Base-by-base conservation (phyloP, 2,113 vertebrate species). In the Protobothrops mucrosquamatus region DNA sequence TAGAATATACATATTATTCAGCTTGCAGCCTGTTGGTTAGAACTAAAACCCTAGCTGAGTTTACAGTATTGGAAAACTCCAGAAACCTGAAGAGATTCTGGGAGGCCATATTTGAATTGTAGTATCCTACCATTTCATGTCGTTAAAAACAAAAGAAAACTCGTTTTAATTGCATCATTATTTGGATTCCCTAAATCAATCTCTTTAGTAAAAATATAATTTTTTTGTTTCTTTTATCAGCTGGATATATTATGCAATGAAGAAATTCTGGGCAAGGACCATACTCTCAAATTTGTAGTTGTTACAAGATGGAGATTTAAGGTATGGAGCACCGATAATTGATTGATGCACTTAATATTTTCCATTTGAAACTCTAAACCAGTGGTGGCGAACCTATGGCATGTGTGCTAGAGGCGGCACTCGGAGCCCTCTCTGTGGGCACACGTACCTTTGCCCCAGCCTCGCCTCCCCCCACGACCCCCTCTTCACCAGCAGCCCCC, bases 211-310 rank as follows among this genome's bases (percentile, higher is more conserved):
- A 94, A 92, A 89, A 88, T 0, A 91, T 57, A 55, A 93, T 52
- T 93, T 48, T 69, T 3, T 0, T 94, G 39, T 95, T 51, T 94
- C 94, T 10, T 96, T 96, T 94, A 46, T 90, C 97, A 99, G 99
- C 98, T 99, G 98, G 99, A 99, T 96, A 99, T 99, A 97, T 98
- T 99, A 98, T 99, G 99, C 99, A 99, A 99, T 85, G 99, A 99
- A 97, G 99, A 99, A 96, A 99, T 99, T 96, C 97, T 99, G 96
- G 99, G 99, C 95, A 99, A 99, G 97, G 99, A 99, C 97, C 99
- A 99, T 96, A 99, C 99, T 0, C 98, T 99, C 97, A 99, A 99
- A 97, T 99, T 99, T 96, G 99, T 99, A 96, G 99, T 99, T 88
- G 99, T 99, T 97, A 99, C 99, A 15, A 98, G 99, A 97, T 99